A percentile compares a stretch with the other conserved stretches of the same genome.
These are phyloP conservation scores for Calyptommatus sinebrachiatus DNA, from an alignment of 2,113 vertebrate genomes.

Conservation along the genomic window DNA sequence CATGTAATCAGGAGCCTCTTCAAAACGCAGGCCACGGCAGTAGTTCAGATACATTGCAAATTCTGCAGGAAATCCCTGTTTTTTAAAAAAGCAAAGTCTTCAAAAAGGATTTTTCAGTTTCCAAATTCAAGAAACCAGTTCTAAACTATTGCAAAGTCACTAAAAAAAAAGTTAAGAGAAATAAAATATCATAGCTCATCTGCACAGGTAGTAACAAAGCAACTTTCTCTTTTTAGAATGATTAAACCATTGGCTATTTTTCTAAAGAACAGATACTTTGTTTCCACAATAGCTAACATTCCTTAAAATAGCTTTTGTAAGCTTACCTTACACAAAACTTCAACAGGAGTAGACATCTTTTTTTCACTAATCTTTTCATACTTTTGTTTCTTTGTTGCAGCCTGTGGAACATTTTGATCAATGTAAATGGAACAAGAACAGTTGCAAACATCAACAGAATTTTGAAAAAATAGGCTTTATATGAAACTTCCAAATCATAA, in stretches of 20 bases:
- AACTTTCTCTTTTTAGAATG: neutral
- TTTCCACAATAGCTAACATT: neutral
- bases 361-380: slow-evolving; percentile 99
- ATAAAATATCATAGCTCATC: neutral
- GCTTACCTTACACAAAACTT: slow-evolving; percentile 98
- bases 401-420: slow-evolving; percentile 75
- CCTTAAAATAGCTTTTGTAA: slow-evolving; percentile 12
- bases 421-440: slow-evolving; percentile 62
- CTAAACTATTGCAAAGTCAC: neutral
- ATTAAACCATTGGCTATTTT: neutral
- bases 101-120: neutral
- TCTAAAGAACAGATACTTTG: neutral
- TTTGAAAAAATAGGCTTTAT: slow-evolving; percentile 42
- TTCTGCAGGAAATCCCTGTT: slow-evolving; percentile 96
- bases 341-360: slow-evolving; percentile 99
- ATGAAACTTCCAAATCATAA: slow-evolving; percentile 56
- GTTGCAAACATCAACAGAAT: slow-evolving; percentile 14
- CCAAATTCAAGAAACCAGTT: slow-evolving; percentile 21
- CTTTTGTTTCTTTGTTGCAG: slow-evolving; percentile 99
- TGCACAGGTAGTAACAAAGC: neutral
- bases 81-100: slow-evolving; percentile 41
- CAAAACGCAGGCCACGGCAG: slow-evolving; percentile 97
- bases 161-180: neutral
- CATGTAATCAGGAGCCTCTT: slow-evolving; percentile 99
- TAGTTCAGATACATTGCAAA: slow-evolving; percentile 99